Conservation (phyloP, 2,113 vertebrate species). For the Apodemus sylvaticus region DNA sequence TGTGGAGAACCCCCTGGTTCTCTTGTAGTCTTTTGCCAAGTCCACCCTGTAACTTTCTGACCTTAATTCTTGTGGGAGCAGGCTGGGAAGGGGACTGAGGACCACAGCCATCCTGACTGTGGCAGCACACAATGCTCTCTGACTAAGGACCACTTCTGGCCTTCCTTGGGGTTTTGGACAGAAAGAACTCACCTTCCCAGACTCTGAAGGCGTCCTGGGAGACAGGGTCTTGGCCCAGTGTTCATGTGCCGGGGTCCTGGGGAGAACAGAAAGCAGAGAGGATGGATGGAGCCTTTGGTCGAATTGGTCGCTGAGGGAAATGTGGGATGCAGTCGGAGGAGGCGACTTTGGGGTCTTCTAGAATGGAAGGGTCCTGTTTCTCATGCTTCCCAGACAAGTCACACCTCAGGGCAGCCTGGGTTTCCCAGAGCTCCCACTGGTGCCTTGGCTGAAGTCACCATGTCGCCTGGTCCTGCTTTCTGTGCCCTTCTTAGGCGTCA, state of each 20-base stretch:
- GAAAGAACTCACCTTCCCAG: background rate
- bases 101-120: fast-evolving
- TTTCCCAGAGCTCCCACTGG: background rate
- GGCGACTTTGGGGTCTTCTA: background rate
- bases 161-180: background rate
- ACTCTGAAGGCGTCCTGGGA: conserved; percentile 78
- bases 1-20: background rate
- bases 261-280: background rate
- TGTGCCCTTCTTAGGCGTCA: background rate
- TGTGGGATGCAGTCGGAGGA: background rate
- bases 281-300: no score
- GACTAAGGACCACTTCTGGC: background rate
- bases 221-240: conserved; percentile 82
- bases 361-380: background rate
- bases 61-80: background rate
- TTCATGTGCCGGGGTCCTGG: conserved; percentile 74
- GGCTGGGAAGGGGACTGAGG: background rate
- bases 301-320: background rate
- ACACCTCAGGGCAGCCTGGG: background rate
- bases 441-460: fast-evolving
- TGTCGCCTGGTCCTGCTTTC: background rate
- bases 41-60: background rate
- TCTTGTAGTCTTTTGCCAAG: no score
- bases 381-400: background rate
- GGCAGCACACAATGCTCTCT: background rate